Conservation (phyloP, 1,140 invertebrate genomes). For the Eufriesea mexicana region DNA sequence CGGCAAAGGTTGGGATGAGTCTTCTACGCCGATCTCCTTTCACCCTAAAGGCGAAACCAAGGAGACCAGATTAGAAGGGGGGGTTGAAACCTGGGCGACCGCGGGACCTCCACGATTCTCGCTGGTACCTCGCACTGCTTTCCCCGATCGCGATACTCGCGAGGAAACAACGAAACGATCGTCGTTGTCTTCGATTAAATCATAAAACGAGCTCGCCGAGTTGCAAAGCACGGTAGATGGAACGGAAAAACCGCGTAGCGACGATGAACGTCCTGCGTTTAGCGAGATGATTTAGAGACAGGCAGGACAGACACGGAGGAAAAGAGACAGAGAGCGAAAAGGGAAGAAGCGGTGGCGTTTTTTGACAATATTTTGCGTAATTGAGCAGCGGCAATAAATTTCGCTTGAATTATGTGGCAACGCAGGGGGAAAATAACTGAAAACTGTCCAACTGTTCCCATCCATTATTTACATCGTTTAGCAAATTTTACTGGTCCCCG, state of each 20-base stretch:
- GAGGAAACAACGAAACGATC: too few species aligned
- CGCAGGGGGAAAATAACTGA: conserved; percentile 76
- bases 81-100: conserved; percentile 71
- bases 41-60: conserved; percentile 80
- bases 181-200: not conserved
- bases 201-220: not conserved
- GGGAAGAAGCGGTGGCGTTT: conserved; percentile 59
- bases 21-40: conserved; percentile 10
- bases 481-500: conserved; percentile 75
- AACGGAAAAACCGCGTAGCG: conserved; percentile 8
- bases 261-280: conserved; percentile 20
- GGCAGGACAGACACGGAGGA: too few species aligned
- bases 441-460: conserved; percentile 78
- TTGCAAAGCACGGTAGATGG: not conserved
- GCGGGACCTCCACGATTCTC: conserved; percentile 71
- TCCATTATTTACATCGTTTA: conserved; percentile 80
- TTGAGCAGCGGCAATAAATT: conserved; percentile 78
- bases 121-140: conserved; percentile 64
- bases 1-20: conserved; percentile 4
- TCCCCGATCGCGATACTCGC: conserved; percentile 21
- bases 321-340: not conserved
- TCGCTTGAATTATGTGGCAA: conserved; percentile 74
- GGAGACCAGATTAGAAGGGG: conserved; percentile 82
- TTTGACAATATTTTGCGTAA: conserved; percentile 80
- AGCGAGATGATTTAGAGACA: conserved; percentile 16